phyloP scores from a whole-genome alignment of 2,113 vertebrate species.

The Fregata magnificens region DNA sequence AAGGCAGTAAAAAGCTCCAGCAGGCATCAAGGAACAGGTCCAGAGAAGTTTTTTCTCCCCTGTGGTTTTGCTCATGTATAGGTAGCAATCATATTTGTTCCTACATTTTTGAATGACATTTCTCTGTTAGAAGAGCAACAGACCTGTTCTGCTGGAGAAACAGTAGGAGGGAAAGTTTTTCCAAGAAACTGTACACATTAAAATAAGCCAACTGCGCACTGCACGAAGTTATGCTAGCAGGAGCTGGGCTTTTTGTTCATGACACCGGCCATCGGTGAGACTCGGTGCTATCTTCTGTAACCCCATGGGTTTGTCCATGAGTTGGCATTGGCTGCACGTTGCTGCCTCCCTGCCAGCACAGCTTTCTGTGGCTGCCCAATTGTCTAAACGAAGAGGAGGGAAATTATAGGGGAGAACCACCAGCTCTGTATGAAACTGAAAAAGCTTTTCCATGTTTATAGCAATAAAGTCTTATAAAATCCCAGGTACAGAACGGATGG shows the following conservation, averaged over 20 bases:
- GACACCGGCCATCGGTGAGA: background rate
- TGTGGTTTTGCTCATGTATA: background rate
- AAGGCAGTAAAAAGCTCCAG: background rate
- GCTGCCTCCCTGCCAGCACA: background rate
- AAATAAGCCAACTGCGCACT: background rate
- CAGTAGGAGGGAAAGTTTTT: background rate
- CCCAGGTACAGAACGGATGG: background rate
- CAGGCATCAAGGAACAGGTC: background rate
- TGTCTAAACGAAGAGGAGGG: slow-evolving; percentile 7
- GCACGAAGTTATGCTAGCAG: background rate
- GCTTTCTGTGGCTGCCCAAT: background rate
- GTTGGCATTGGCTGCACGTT: accelerated
- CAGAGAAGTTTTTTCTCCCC: background rate
- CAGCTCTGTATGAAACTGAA: slow-evolving; percentile 7
- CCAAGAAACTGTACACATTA: background rate
- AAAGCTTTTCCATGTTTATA: slow-evolving; percentile 16
- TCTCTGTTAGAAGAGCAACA: background rate
- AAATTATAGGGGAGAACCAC: slow-evolving; percentile 46
- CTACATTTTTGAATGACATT: background rate
- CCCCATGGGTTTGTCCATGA: background rate
- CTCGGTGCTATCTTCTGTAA: background rate
- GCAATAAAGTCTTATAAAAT: background rate
- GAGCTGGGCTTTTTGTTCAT: background rate
- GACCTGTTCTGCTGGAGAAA: background rate
- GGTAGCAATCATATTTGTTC: background rate